Percentiles rank a stretch among this genome's conserved stretches.
Conservation (phyloP, 1,140 invertebrate genomes). For the Drosophila repletoides region DNA sequence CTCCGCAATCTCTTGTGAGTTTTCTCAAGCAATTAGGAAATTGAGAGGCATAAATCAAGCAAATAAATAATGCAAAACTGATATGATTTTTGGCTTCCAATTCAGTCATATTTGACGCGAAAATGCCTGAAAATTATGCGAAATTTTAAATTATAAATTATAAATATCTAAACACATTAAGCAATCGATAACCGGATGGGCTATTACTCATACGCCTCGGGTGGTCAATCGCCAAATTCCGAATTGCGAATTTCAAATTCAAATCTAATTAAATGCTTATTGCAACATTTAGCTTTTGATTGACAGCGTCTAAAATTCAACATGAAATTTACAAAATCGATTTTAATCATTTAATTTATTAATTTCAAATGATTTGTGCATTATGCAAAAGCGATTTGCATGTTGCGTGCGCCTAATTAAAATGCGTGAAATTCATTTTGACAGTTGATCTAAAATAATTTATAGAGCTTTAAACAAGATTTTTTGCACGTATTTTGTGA, state of each 20-base stretch:
- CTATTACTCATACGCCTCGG: no score
- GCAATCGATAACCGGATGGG: no score
- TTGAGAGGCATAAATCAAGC: no score
- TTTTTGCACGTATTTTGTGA: conserved; percentile 9
- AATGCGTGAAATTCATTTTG: background rate
- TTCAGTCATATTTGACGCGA: no score
- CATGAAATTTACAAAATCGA: background rate
- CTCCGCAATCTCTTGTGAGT: no score
- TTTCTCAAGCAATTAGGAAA: no score
- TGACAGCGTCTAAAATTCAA: background rate
- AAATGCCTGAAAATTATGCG: no score
- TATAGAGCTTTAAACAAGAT: conserved; percentile 5
- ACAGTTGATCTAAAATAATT: background rate
- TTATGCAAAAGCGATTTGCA: background rate
- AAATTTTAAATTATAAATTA: background rate
- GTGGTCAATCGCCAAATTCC: background rate
- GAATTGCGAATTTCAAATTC: background rate
- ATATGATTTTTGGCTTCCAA: no score
- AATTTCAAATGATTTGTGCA: conserved; percentile 6
- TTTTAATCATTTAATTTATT: conserved; percentile 23
- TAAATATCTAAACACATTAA: no score
- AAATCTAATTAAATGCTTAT: conserved; percentile 15
- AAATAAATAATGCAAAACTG: no score
- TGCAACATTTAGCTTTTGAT: background rate
- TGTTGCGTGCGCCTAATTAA: background rate